These are phyloP conservation scores for Fistularia tabacaria DNA, from an alignment of 2,797 vertebrate species.

Conservation along the genomic window DNA sequence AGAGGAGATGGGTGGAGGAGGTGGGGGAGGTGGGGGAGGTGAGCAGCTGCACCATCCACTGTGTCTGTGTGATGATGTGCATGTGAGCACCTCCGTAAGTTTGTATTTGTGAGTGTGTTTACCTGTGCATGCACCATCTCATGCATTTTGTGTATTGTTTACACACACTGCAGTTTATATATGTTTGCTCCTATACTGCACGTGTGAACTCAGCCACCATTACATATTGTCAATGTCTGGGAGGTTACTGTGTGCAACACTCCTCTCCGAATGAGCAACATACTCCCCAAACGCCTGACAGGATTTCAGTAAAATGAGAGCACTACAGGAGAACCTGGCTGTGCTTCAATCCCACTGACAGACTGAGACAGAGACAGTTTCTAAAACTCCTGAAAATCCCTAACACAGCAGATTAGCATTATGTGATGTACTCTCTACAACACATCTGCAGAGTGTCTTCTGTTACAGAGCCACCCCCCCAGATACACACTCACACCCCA, in stretches of 20 bases:
- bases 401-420: conserved; percentile 78
- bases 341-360: conserved; percentile 77
- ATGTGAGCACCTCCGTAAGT: conserved; percentile 48
- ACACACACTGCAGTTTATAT: conserved; percentile 41
- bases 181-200: conserved; percentile 40
- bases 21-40: conserved; percentile 61
- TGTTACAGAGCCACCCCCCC: conserved; percentile 54
- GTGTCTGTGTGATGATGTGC: conserved; percentile 62
- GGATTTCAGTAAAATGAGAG: conserved; percentile 76
- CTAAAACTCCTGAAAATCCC: conserved; percentile 79
- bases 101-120: conserved; percentile 47
- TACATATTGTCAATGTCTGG: conserved; percentile 64
- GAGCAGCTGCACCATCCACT: conserved; percentile 70
- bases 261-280: conserved; percentile 71
- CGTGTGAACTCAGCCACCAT: conserved; percentile 53
- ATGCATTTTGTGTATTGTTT: conserved; percentile 32
- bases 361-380: conserved; percentile 75
- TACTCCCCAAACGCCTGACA: conserved; percentile 70
- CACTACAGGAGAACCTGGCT: conserved; percentile 78
- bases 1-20: conserved; percentile 69
- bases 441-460: conserved; percentile 70
- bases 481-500: no score
- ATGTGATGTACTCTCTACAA: conserved; percentile 69
- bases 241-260: conserved; percentile 58
- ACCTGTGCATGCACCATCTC: conserved; percentile 49